These are phyloP conservation scores for Oophaga pumilio DNA, from an alignment of 2,113 vertebrate genomes.

Conservation along the genomic window DNA sequence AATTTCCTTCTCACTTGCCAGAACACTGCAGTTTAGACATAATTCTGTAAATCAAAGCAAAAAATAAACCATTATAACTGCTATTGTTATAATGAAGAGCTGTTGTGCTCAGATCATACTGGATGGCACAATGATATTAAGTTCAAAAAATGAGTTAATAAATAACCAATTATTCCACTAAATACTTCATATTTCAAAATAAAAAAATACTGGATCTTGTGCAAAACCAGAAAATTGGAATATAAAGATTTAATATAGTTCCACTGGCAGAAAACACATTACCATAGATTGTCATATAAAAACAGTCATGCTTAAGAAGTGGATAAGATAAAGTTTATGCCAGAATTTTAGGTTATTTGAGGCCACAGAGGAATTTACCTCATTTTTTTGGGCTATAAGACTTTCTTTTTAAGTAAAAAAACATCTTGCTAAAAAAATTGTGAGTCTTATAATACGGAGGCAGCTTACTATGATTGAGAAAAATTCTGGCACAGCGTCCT, in stretches of 20 bases:
- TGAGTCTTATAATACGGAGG: no score
- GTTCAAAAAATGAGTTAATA: neutral
- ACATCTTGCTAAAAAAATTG: no score
- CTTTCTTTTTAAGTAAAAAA: no score
- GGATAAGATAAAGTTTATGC: neutral
- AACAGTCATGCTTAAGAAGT: neutral
- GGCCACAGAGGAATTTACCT: neutral
- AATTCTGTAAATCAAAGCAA: no score
- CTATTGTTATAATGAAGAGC: neutral
- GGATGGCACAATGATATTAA: neutral
- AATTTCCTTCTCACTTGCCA: no score
- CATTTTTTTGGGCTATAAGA: no score
- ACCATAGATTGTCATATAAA: neutral
- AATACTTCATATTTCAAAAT: neutral
- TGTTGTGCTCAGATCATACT: neutral
- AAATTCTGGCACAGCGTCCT: no score
- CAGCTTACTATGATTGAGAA: no score
- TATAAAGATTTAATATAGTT: neutral
- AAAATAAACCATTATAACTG: no score
- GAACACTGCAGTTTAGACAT: no score
- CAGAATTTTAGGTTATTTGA: neutral
- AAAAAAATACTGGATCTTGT: neutral
- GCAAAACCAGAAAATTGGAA: neutral
- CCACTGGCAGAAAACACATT: neutral
- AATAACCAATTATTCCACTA: neutral